Conservation (phyloP, 2,888 invertebrate species). For the Elysia crispata region DNA sequence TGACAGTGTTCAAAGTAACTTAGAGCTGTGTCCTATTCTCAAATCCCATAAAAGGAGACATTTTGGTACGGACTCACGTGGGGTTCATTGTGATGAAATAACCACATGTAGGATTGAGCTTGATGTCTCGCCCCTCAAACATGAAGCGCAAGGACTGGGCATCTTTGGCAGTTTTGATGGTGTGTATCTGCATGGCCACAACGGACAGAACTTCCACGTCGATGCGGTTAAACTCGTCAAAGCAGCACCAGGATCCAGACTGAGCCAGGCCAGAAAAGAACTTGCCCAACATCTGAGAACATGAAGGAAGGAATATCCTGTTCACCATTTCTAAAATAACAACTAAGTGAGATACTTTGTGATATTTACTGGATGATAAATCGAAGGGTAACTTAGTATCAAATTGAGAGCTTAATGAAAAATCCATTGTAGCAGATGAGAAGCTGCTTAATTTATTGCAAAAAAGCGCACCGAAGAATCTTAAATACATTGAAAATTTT, state of each 20-base stretch:
- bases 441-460: no score
- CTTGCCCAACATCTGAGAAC: constrained; percentile 74
- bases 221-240: constrained; percentile 78
- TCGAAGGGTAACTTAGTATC: no score
- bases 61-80: constrained; percentile 61
- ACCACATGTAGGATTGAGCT: constrained; percentile 76
- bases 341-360: no score
- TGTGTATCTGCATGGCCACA: constrained; percentile 77
- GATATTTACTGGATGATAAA: no score
- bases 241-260: constrained; percentile 77
- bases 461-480: no score
- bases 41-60: no score
- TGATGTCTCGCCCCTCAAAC: constrained; percentile 77
- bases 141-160: constrained; percentile 71
- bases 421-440: no score
- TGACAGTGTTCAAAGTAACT: not conserved
- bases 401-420: no score
- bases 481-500: no score
- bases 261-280: constrained; percentile 77
- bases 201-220: constrained; percentile 77
- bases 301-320: not conserved
- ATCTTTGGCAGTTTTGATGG: constrained; percentile 77
- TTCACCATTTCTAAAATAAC: no score
- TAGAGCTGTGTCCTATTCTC: no score
- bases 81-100: constrained; percentile 78